Base-by-base conservation (phyloP, 1,140 invertebrate genomes). In the Drosophila ohnishii region DNA sequence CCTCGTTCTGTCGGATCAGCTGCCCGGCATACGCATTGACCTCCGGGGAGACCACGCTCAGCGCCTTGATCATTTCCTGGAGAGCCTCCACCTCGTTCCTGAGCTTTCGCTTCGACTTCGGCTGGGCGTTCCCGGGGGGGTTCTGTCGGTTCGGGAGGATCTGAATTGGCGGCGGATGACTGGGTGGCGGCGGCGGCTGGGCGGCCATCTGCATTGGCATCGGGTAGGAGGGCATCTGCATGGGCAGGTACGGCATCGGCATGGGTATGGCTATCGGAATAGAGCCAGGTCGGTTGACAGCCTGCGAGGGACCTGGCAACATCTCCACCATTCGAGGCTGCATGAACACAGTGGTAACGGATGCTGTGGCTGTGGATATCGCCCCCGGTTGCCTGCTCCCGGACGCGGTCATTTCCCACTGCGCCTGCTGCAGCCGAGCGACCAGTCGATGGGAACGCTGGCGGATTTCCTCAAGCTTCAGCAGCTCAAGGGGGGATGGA, bases 81-180 rank as follows among this genome's bases (percentile, higher is more conserved):
- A 91, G 57, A 0, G 84, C 90, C 0, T 62, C 67, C 6, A 91
- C 66, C 34, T 90, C 76, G 2, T 56, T 37, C 13, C 39, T 62
- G 0, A 90, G 75, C 2, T 56, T 25, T 1, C 80, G 71, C 45
- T 80, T 70, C 0, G 74, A 65, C 19, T 72, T 72, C 30, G 50
- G 19, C 3, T n/a, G 51, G 50, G 50, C 7, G 32, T 51, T 34
- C 4, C 50, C 50, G 11, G 34, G 16, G 11, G 34, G 11, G 19
- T 14, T 61, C 16, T 30, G 37, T 34, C n/a, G 32, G 22, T 35
- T 55, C 1, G 32, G 28, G 0, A n/a, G 14, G 0, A 42, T 7
- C 10, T 76, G 63, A 56, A 61, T 40, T 1, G 42, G 47, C 3
- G 51, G 10, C n/a, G 37, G 25, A 30, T 50, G 47, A 3, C 9